These are phyloP conservation scores for Clarias pachynema DNA, from an alignment of 2,797 vertebrate genomes.

Conservation along the genomic window DNA sequence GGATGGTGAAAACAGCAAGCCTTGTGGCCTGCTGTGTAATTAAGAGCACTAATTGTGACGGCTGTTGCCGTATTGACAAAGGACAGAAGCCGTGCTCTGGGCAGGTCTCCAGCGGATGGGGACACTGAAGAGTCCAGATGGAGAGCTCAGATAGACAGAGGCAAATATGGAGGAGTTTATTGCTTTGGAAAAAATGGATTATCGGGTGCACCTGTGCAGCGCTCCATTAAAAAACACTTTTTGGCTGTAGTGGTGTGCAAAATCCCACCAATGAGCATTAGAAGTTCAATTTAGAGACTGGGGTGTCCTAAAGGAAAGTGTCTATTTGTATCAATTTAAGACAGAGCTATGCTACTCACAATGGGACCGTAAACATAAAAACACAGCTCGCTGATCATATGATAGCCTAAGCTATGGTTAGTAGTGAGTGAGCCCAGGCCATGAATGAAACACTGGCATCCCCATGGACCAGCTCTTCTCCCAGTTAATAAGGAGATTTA, in stretches of 20 bases:
- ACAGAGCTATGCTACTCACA: no score
- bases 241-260: background rate
- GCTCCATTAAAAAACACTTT: constrained; percentile 4
- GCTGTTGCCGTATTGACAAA: constrained; percentile 55
- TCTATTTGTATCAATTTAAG: background rate
- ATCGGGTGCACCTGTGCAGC: constrained; percentile 12
- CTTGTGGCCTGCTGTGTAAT: constrained; percentile 50
- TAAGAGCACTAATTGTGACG: constrained; percentile 57
- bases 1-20: constrained; percentile 20
- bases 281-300: background rate
- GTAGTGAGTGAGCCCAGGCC: background rate
- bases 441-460: constrained; percentile 22
- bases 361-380: background rate
- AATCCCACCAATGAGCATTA: background rate
- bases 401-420: background rate
- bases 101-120: constrained; percentile 34
- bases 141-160: constrained; percentile 38
- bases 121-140: constrained; percentile 47
- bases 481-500: constrained; percentile 48
- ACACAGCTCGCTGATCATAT: background rate
- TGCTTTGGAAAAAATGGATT: constrained; percentile 24
- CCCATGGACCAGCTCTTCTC: constrained; percentile 16
- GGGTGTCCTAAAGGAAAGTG: constrained; percentile 4
- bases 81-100: constrained; percentile 38
- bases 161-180: constrained; percentile 31